Evolutionary conservation across 2,797 vertebrate species (phyloP).

Genomic region (Hemibagrus guttatus): DNA sequence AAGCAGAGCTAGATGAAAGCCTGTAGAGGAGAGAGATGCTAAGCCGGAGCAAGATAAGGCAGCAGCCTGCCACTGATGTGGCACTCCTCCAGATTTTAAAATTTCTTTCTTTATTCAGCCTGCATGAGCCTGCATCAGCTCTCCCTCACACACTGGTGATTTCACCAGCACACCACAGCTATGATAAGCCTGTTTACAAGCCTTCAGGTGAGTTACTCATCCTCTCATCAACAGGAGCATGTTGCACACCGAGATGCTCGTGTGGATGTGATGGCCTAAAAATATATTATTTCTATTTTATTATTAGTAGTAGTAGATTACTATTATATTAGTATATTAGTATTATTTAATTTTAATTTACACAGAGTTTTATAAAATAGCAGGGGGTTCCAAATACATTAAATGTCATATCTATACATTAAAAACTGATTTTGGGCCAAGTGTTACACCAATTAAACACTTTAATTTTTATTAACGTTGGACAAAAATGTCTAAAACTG

Average conservation of each 20-base stretch:
- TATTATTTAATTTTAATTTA: no score
- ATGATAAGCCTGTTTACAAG: conserved; percentile 25
- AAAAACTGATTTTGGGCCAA: no score
- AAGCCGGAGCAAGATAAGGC: not conserved
- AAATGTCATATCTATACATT: no score
- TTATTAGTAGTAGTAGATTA: not conserved
- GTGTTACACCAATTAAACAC: not conserved
- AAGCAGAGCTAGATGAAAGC: conserved; percentile 14
- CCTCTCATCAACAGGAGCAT: not conserved
- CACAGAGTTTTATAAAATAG: no score
- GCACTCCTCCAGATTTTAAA: not conserved
- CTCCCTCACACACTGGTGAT: conserved; percentile 18
- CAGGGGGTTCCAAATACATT: no score
- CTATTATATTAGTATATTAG: no score
- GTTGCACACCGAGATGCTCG: not conserved
- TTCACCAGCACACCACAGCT: conserved; percentile 40
- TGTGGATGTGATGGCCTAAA: not conserved
- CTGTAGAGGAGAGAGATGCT: conserved; percentile 14
- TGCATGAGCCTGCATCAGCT: conserved; percentile 27
- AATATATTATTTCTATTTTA: not conserved
- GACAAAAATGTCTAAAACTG: not conserved
- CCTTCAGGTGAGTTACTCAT: not conserved
- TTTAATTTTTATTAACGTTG: no score
- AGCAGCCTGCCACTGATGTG: not conserved
- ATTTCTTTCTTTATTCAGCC: conserved; percentile 13